Evolutionary conservation across 2,797 vertebrate species (phyloP).

Genomic region (Eulemur mongoz): DNA sequence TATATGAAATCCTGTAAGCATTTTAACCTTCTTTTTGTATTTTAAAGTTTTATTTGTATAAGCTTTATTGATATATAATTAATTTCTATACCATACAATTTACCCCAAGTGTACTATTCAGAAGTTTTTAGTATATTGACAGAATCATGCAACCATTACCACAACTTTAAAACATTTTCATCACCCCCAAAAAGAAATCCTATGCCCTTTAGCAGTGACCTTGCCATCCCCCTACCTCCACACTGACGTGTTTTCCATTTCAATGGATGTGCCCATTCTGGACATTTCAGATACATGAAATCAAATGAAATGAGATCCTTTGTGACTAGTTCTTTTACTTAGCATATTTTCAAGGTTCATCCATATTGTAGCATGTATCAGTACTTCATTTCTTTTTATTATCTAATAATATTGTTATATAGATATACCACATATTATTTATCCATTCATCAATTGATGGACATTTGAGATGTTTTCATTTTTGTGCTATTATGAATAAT

Average conservation of each 20-base stretch:
- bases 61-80: background rate
- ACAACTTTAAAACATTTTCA: background rate
- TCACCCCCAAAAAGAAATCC: background rate
- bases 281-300: background rate
- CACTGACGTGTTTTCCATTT: background rate
- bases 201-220: background rate
- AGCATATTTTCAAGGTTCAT: background rate
- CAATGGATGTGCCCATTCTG: background rate
- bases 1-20: background rate
- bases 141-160: background rate
- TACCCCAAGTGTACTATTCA: background rate
- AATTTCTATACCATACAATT: background rate
- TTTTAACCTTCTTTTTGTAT: background rate
- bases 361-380: background rate
- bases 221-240: too few relatives aligned
- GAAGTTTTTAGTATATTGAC: background rate
- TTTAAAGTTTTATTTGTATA: background rate
- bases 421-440: background rate
- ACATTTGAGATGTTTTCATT: background rate
- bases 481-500: background rate
- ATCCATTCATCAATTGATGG: background rate
- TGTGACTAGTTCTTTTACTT: background rate
- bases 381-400: background rate
- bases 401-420: background rate
- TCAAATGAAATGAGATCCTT: background rate